A percentile compares a stretch with the other conserved stretches of the same genome.
These are phyloP conservation scores for Sipha flava DNA, from an alignment of 1,140 invertebrate genomes.

Conservation along the genomic window DNA sequence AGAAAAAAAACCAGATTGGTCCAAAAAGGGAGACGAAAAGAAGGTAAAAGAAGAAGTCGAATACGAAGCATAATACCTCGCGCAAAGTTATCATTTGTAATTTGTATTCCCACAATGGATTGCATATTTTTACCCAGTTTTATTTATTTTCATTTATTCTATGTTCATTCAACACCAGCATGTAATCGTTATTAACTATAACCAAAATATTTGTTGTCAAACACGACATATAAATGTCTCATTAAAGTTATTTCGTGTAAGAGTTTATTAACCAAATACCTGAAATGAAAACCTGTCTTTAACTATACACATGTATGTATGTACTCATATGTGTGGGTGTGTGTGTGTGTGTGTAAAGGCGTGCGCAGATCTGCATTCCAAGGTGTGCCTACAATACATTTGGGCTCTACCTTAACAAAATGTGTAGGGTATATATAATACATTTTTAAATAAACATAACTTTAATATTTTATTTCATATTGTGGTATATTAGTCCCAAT, in stretches of 20 bases:
- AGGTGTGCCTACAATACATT: too few relatives aligned
- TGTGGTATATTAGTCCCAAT: too few relatives aligned
- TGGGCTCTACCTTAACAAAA: too few relatives aligned
- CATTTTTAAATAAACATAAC: too few relatives aligned
- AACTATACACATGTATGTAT: not conserved
- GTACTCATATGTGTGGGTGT: too few relatives aligned
- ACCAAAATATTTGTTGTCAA: constrained; percentile 25
- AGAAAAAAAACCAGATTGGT: constrained; percentile 88
- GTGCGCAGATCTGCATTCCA: too few relatives aligned
- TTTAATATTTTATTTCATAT: too few relatives aligned
- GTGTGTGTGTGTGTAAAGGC: too few relatives aligned
- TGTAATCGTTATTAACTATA: constrained; percentile 29
- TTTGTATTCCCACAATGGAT: not conserved
- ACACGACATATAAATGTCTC: not conserved
- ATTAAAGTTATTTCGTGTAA: constrained; percentile 13
- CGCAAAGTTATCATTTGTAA: not conserved
- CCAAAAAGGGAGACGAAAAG: constrained; percentile 76
- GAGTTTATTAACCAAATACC: constrained; percentile 16
- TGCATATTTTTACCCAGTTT: constrained; percentile 23
- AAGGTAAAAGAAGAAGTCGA: constrained; percentile 77
- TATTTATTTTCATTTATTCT: constrained; percentile 29
- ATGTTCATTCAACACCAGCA: constrained; percentile 31
- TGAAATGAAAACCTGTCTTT: not conserved
- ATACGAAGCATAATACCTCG: constrained; percentile 35
- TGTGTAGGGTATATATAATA: too few relatives aligned